Evolutionary conservation across 2,797 vertebrate species (phyloP).

Genomic region (Lacerta bilineata): DNA sequence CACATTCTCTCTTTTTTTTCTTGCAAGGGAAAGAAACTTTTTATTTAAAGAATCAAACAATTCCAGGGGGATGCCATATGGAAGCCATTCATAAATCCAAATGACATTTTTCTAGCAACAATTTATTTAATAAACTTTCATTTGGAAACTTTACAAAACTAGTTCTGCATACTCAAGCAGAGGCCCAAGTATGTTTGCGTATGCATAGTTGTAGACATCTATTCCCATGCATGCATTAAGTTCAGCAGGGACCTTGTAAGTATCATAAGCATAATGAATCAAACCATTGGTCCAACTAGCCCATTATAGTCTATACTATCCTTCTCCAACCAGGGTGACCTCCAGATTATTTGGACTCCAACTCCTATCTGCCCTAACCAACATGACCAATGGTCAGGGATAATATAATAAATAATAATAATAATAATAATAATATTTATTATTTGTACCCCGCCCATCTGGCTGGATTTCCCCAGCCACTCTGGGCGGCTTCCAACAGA

Average conservation of each 20-base stretch:
- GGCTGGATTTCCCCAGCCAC: no score
- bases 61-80: conserved; percentile 24
- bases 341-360: no score
- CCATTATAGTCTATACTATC: no score
- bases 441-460: no score
- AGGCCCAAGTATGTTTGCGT: no score
- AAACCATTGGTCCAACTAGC: not conserved
- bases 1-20: conserved; percentile 9
- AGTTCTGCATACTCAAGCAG: no score
- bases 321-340: no score
- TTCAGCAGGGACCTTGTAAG: not conserved
- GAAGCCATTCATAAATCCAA: not conserved
- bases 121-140: conserved; percentile 33
- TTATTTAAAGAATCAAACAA: not conserved
- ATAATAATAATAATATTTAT: no score
- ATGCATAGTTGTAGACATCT: not conserved
- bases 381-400: no score
- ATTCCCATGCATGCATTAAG: not conserved
- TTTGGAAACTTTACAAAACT: conserved; percentile 28
- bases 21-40: not conserved
- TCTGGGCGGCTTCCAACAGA: no score
- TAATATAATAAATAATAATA: no score
- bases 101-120: not conserved
- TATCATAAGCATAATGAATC: not conserved
- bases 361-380: no score